Base-by-base conservation (phyloP, 2,113 vertebrate genomes). In the Mus pahari region DNA sequence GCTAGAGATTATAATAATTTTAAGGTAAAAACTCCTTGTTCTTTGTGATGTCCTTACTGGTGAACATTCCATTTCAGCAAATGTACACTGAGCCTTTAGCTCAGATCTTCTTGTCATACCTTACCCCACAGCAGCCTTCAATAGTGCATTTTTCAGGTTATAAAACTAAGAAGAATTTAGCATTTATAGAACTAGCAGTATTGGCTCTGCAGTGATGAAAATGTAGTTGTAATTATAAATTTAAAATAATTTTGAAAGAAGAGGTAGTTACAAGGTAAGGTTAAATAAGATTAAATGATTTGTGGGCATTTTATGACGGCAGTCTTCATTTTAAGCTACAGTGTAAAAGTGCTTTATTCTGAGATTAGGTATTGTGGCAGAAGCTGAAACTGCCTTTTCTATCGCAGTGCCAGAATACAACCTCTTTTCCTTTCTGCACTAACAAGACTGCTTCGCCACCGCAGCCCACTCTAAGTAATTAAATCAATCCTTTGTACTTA, bases 401-500 rank as follows among this genome's bases (percentile, higher is more conserved):
- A 97, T 98, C 99, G 98, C 98, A 97, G 97, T 98, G 99, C 99
- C 98, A 98, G 99, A 99, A 99, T 99, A 98, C 99, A 98, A 98
- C 98, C 99, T 98, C 98, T 98, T 98, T 99, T 99, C 99, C 98
- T 99, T 99, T 98, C 97, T 98, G 97, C 97, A 48, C 98, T 99
- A 99, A 99, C 99, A 98, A 99, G 99, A 99, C 99, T 98, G 98
- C 99, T 99, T 98, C 98, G 98, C 98, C 98, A 99, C 99, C 99
- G 98, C 99, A 99, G 98, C 99, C 99, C 98, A 98, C 99, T 99
- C 99, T 99, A 99, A 99, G 99, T 99, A 99, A 99, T 99, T 99
- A 99, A 99, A 99, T 99, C 99, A 99, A 99, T 99, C 99, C 99
- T 99, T 99, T 99, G 99, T 99, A 99, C 99, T 99, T 99, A 98